These are phyloP conservation scores for Gyrodactylus salaris DNA, from an alignment of 1,140 invertebrate genomes.

Conservation along the genomic window DNA sequence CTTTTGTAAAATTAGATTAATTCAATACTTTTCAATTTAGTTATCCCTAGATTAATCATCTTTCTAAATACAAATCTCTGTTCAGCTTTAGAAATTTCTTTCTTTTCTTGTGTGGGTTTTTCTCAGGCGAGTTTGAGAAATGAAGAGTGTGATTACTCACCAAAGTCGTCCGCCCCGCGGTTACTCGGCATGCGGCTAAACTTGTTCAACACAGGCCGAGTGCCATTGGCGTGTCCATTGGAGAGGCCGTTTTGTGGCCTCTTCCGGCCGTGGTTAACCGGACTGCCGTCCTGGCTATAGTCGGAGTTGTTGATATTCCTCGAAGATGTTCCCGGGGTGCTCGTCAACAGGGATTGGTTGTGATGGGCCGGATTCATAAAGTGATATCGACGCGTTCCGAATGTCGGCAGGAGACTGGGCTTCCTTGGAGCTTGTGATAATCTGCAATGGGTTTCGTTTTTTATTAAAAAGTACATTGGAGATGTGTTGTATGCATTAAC, in stretches of 20 bases:
- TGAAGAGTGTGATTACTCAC: too few species aligned
- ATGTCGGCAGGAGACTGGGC: background rate
- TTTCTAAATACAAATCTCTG: too few species aligned
- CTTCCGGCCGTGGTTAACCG: background rate
- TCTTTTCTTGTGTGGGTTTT: too few species aligned
- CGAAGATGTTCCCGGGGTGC: background rate
- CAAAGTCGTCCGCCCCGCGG: background rate
- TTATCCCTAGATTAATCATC: too few species aligned
- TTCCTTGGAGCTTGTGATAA: background rate
- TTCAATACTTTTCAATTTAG: too few species aligned
- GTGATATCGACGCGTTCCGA: slow-evolving; percentile 1
- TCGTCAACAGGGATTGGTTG: background rate
- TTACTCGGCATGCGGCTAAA: background rate
- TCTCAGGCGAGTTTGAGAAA: too few species aligned
- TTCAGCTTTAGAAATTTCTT: too few species aligned
- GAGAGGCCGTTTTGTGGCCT: background rate
- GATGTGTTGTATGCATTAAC: too few species aligned
- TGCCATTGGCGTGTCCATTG: background rate
- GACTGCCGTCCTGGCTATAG: background rate
- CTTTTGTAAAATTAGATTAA: too few species aligned
- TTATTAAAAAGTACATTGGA: too few species aligned
- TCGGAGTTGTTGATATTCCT: background rate
- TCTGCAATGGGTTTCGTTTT: too few species aligned
- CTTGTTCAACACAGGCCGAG: background rate
- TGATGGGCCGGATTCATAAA: background rate